Evolutionary conservation across 2,888 invertebrate genomes (phyloP).

Genomic region (Dinocampus coccinellae): DNA sequence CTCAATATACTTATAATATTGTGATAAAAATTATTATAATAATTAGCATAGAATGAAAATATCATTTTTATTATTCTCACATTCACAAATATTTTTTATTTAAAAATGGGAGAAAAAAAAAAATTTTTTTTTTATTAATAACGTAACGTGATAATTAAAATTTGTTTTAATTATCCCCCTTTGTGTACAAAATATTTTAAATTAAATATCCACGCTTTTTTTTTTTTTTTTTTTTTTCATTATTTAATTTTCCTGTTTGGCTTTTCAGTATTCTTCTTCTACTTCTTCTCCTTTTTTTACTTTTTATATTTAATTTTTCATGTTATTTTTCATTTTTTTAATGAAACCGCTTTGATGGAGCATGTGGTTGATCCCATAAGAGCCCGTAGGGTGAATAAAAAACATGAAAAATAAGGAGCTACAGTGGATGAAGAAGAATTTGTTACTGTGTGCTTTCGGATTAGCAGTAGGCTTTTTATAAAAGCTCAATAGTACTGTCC

Average conservation of each 20-base stretch:
- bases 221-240: too few species aligned
- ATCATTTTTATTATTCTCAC: too few species aligned
- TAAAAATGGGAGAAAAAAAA: too few species aligned
- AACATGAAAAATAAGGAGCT: background rate
- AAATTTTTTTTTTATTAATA: too few species aligned
- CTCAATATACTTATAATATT: background rate
- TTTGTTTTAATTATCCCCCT: too few species aligned
- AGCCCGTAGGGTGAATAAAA: background rate
- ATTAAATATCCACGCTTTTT: too few species aligned
- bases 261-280: background rate
- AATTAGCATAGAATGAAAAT: too few species aligned
- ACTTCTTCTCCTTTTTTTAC: background rate
- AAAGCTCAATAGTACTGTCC: background rate
- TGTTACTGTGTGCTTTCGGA: background rate
- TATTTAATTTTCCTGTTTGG: too few species aligned
- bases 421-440: background rate
- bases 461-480: background rate
- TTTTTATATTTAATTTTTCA: background rate
- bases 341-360: background rate
- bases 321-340: background rate
- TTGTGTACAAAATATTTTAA: too few species aligned
- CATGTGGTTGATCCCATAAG: background rate
- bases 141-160: too few species aligned
- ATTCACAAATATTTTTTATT: too few species aligned
- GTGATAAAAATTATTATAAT: background rate